Conservation (phyloP, 2,888 invertebrate species). For the Xestia sexstrigata region DNA sequence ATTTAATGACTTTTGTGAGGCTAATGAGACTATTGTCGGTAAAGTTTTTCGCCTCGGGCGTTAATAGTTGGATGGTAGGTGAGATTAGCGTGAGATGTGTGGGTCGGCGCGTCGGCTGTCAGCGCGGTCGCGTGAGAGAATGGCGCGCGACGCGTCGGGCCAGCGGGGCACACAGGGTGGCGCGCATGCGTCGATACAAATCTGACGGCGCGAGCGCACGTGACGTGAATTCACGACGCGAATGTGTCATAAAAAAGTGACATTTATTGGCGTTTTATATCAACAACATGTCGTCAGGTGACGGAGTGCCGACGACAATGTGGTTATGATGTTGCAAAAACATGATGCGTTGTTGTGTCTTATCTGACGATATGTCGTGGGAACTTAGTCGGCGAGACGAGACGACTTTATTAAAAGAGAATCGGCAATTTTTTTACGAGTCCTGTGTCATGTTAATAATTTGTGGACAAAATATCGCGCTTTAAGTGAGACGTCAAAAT, state of each 20-base stretch:
- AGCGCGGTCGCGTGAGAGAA: constrained; percentile 82
- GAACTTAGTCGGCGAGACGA: constrained; percentile 76
- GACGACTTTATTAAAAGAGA: constrained; percentile 77
- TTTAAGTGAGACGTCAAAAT: constrained; percentile 61
- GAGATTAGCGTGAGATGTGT: constrained; percentile 80
- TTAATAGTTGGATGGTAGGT: constrained; percentile 80
- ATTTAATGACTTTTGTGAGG: constrained; percentile 86
- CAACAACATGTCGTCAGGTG: constrained; percentile 87
- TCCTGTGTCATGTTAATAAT: constrained; percentile 58
- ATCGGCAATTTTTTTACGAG: constrained; percentile 63
- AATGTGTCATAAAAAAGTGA: constrained; percentile 89
- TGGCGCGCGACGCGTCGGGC: constrained; percentile 74
- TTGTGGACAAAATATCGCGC: constrained; percentile 49
- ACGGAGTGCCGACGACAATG: constrained; percentile 81
- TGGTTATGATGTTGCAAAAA: constrained; percentile 88
- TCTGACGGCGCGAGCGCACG: constrained; percentile 86
- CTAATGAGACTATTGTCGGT: constrained; percentile 88
- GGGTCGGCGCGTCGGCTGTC: constrained; percentile 68
- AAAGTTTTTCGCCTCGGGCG: constrained; percentile 78
- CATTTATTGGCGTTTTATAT: constrained; percentile 90
- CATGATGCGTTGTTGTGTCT: constrained; percentile 75
- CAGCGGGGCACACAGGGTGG: constrained; percentile 82
- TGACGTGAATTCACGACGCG: constrained; percentile 85
- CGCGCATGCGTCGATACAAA: constrained; percentile 84
- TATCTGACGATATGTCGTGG: constrained; percentile 84